A percentile compares a stretch with the other conserved stretches of the same genome.
These are phyloP conservation scores for Xylocampa areola DNA, from an alignment of 2,888 invertebrate species.

Conservation along the genomic window DNA sequence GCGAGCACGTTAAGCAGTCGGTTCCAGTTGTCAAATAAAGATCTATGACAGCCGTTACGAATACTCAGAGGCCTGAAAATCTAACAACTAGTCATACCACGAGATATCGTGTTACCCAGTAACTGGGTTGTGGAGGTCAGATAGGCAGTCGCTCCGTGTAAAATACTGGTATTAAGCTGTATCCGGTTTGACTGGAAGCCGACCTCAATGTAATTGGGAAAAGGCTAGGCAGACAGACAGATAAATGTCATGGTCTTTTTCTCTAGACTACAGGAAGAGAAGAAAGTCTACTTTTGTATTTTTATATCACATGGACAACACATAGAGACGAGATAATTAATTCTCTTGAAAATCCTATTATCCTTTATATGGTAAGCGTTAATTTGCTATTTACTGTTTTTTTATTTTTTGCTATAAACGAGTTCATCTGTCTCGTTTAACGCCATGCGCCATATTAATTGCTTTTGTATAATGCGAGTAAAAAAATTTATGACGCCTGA, in stretches of 20 bases:
- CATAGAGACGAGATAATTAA: not conserved
- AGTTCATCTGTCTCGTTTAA: conserved; percentile 7
- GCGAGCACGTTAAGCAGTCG: too few relatives aligned
- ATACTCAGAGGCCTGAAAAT: too few relatives aligned
- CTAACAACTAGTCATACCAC: too few relatives aligned
- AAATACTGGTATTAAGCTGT: too few relatives aligned
- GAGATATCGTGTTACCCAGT: too few relatives aligned
- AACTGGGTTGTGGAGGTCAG: too few relatives aligned
- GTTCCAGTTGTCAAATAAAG: too few relatives aligned
- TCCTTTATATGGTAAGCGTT: conserved; percentile 13
- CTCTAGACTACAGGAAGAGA: not conserved
- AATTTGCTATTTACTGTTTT: conserved; percentile 7
- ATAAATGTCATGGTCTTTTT: not conserved
- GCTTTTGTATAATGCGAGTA: not conserved
- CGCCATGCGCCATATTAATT: conserved; percentile 7
- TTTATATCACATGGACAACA: not conserved
- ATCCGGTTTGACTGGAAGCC: too few relatives aligned
- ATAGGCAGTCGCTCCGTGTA: too few relatives aligned
- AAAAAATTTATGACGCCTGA: not conserved
- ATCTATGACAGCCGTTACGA: too few relatives aligned
- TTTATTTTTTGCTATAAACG: conserved; percentile 1
- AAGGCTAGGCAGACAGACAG: too few relatives aligned
- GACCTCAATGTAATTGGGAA: too few relatives aligned
- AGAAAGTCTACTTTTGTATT: not conserved
- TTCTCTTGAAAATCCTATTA: conserved; percentile 8